phyloP scores from a whole-genome alignment of 2,888 invertebrate genomes.

The Platycnemis pennipes region DNA sequence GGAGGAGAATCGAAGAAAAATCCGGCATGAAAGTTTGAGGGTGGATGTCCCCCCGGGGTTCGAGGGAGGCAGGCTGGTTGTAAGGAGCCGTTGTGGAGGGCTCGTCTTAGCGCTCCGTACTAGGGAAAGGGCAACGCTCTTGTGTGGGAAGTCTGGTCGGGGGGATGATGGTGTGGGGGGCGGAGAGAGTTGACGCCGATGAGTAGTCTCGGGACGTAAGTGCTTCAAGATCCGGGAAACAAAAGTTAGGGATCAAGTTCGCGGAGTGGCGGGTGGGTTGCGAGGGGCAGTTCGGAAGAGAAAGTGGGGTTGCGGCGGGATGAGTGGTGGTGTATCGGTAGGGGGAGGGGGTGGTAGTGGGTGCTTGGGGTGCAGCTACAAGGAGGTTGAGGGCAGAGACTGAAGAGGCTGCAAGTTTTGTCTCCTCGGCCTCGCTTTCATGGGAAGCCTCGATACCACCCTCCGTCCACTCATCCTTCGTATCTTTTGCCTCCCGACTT shows the following conservation, averaged over 20 bases:
- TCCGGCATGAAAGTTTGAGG: no score
- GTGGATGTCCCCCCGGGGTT: no score
- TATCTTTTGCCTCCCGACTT: no score
- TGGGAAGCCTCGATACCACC: neutral
- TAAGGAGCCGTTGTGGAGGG: no score
- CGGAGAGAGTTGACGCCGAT: neutral
- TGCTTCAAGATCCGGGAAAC: conserved; percentile 62
- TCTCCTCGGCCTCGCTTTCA: neutral
- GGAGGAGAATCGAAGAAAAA: no score
- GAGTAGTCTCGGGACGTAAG: conserved; percentile 41
- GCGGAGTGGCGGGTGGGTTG: conserved; percentile 17
- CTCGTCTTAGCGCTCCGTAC: neutral
- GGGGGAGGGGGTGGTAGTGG: neutral
- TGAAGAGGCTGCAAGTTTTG: neutral
- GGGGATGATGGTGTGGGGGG: neutral
- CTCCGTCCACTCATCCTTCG: no score
- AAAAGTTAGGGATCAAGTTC: conserved; percentile 54
- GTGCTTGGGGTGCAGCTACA: neutral
- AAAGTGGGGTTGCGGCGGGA: neutral
- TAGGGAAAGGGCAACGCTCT: neutral
- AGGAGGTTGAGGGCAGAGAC: neutral
- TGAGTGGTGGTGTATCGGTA: neutral
- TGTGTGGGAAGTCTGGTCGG: neutral
- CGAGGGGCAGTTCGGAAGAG: neutral
- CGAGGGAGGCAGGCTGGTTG: no score